Conservation (phyloP, 2,888 invertebrate genomes). For the Zygaena filipendulae region DNA sequence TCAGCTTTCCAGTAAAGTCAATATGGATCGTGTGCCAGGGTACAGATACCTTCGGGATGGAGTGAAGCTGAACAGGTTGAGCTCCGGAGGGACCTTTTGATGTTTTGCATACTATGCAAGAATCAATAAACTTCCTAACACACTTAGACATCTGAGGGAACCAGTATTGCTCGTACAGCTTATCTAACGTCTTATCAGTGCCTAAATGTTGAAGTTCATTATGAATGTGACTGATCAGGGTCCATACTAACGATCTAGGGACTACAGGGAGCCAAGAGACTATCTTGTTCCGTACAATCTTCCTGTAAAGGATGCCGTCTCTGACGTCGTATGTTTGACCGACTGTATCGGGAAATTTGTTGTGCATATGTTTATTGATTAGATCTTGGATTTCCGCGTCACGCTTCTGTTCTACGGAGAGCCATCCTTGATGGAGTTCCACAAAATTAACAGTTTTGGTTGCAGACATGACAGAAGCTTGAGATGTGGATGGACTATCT, state of each 20-base stretch:
- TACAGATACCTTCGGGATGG: constrained; percentile 3
- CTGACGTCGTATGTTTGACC: constrained; percentile 11
- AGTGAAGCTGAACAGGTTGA: constrained; percentile 7
- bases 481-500: constrained; percentile 13
- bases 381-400: constrained; percentile 14
- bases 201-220: constrained; percentile 14
- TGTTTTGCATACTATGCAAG: constrained; percentile 6
- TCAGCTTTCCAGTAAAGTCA: constrained; percentile 7
- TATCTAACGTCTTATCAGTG: constrained; percentile 15
- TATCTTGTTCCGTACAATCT: constrained; percentile 7
- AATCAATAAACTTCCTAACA: too few species aligned
- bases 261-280: constrained; percentile 10
- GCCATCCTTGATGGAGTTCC: too few species aligned
- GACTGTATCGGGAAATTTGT: constrained; percentile 4
- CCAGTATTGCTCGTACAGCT: constrained; percentile 15
- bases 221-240: constrained; percentile 12
- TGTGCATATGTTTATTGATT: constrained; percentile 5
- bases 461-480: constrained; percentile 10
- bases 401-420: constrained; percentile 13
- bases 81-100: constrained; percentile 5
- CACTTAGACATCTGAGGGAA: too few species aligned
- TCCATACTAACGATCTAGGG: constrained; percentile 8
- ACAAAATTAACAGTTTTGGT: constrained; percentile 17
- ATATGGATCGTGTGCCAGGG: constrained; percentile 10
- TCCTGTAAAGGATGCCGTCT: constrained; percentile 9